Conservation (phyloP, 2,797 vertebrate species). For the Coreius guichenoti region DNA sequence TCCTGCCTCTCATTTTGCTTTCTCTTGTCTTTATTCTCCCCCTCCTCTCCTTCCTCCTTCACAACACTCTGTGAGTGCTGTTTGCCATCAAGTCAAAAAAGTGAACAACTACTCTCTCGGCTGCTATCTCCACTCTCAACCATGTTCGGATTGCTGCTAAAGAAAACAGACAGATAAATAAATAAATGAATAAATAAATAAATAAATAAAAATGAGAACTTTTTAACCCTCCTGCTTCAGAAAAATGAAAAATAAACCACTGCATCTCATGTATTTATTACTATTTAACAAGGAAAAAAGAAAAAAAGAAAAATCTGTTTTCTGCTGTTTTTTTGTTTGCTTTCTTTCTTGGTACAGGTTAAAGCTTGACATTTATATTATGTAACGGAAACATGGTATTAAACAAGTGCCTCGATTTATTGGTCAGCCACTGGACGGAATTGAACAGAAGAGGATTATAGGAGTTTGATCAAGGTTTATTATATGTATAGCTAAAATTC, state of each 20-base stretch:
- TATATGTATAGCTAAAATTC: constrained; percentile 59
- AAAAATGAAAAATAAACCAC: constrained; percentile 85
- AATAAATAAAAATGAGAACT: constrained; percentile 77
- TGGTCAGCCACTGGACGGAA: constrained; percentile 62
- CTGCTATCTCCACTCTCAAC: constrained; percentile 83
- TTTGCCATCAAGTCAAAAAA: constrained; percentile 80
- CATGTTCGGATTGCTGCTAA: constrained; percentile 89
- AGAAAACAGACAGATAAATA: constrained; percentile 87
- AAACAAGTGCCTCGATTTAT: constrained; percentile 66
- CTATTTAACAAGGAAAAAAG: constrained; percentile 87
- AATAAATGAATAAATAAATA: constrained; percentile 80
- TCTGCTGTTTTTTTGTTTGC: constrained; percentile 85
- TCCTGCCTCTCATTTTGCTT: constrained; percentile 49
- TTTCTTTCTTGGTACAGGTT: constrained; percentile 85
- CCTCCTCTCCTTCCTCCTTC: constrained; percentile 71
- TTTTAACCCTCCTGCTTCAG: constrained; percentile 87
- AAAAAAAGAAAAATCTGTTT: constrained; percentile 79
- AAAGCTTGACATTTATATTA: constrained; percentile 81
- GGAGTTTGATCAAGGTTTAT: constrained; percentile 59
- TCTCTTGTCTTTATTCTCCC: constrained; percentile 55
- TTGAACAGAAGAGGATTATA: constrained; percentile 51
- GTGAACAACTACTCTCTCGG: constrained; percentile 83
- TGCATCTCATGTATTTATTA: constrained; percentile 91
- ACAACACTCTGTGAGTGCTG: constrained; percentile 73
- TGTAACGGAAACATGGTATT: constrained; percentile 80